Conservation (phyloP, 2,888 invertebrate species). For the Ophioninae sp. region DNA sequence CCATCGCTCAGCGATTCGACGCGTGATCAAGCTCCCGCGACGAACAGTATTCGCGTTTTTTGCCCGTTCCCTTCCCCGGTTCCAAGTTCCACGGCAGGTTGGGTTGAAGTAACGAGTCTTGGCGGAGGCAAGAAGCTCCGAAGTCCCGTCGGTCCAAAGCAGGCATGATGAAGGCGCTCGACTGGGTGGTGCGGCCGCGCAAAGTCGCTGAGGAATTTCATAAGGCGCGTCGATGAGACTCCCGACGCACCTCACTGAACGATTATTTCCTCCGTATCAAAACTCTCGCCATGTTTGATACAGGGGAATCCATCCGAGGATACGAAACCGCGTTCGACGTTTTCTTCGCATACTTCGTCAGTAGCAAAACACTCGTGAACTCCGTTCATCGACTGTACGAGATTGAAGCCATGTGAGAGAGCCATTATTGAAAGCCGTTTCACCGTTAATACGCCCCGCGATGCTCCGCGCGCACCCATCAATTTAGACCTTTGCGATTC, state of each 20-base stretch:
- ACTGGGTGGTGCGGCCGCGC: constrained; percentile 34
- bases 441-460: constrained; percentile 17
- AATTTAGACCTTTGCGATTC: constrained; percentile 19
- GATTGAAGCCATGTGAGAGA: constrained; percentile 3
- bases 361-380: constrained; percentile 39
- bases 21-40: constrained; percentile 1
- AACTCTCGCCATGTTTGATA: constrained; percentile 2
- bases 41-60: constrained; percentile 47
- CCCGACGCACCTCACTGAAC: constrained; percentile 9
- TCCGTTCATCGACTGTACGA: constrained; percentile 29
- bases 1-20: neutral
- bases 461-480: constrained; percentile 22
- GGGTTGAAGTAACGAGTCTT: constrained; percentile 20
- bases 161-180: constrained; percentile 31
- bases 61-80: neutral
- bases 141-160: constrained; percentile 10
- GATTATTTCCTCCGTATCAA: constrained; percentile 28
- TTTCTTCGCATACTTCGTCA: constrained; percentile 25
- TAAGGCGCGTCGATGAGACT: constrained; percentile 18
- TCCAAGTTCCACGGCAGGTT: constrained; percentile 10
- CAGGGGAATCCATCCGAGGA: neutral
- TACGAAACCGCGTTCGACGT: constrained; percentile 19
- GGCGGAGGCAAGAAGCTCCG: constrained; percentile 6
- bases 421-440: constrained; percentile 47
- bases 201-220: constrained; percentile 1